Evolutionary conservation across 2,888 invertebrate species (phyloP), one percentile per base, ranked within the genome.

Genomic region (Callosobruchus maculatus): DNA sequence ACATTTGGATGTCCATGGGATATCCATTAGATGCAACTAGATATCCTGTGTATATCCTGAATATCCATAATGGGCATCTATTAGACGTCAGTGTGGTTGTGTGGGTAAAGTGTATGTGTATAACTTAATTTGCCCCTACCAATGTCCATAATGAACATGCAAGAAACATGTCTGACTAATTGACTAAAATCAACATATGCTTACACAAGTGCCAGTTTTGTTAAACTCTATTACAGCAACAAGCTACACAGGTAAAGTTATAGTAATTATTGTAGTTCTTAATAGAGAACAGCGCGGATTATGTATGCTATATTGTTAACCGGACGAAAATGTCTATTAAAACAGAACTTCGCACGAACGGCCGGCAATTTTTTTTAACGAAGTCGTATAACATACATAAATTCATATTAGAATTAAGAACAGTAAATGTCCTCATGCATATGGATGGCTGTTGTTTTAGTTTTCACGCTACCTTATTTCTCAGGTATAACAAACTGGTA

Each of bases 331-430:
- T 68, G 71, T 71, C 68, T 71, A 67, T 71, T 49, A 66, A 21
- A 18, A 4, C 20, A 21, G 71, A 71, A 22, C 67, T 71, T 71
- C 21, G 20, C 5, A 22, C n/a, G 22, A 67, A 26, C 49, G 49
- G 70, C 22, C 18, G 72, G n/a, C n/a, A n/a, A n/a, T n/a, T 72
- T 78, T 74, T 73, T 74, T 78, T 78, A 77, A 77, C 79, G 78
- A 76, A 77, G 77, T 75, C 71, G 74, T 49, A 49, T n/a, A n/a
- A n/a, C n/a, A n/a, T 49, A 49, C 49, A 49, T 78, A 76, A 75
- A 75, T 77, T 75, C 77, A 77, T 75, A 76, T 73, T 75, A 74
- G 71, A 79, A 79, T 79, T 78, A 79, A 79, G 13, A 78, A 78
- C 78, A 74, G 79, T 78, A 78, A 78, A 76, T 75, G 68, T 74